These are phyloP conservation scores for Acipenser transmontanus DNA, from an alignment of 2,797 vertebrate genomes.

Conservation along the genomic window DNA sequence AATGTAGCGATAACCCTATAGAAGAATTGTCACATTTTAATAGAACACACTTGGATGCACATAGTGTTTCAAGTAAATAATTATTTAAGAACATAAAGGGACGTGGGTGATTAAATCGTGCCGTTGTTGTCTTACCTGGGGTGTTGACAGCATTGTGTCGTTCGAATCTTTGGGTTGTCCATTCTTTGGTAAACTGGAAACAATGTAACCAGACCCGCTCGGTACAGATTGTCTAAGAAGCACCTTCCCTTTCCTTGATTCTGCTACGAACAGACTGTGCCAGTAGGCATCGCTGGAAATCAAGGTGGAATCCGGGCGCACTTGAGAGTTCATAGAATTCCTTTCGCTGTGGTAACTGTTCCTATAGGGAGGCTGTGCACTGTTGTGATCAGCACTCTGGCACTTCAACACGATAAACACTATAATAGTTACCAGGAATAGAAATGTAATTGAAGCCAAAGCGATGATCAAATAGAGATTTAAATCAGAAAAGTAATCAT, in stretches of 20 bases:
- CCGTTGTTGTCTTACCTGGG: conserved; percentile 38
- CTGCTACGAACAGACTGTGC: conserved; percentile 43
- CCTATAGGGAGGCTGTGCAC: conserved; percentile 37
- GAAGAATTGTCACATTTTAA: no score
- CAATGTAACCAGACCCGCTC: conserved; percentile 48
- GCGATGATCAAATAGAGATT: conserved; percentile 51
- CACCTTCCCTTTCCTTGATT: conserved; percentile 43
- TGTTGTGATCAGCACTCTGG: conserved; percentile 41
- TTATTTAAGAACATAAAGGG: no score
- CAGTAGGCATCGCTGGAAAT: conserved; percentile 49
- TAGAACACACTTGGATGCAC: no score
- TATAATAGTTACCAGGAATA: conserved; percentile 49
- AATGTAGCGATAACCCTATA: no score
- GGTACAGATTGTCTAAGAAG: conserved; percentile 44
- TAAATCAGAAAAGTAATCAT: conserved; percentile 48
- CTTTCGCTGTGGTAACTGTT: conserved; percentile 47
- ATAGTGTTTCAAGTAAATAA: no score
- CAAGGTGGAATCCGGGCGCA: conserved; percentile 38
- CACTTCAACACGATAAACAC: conserved; percentile 46
- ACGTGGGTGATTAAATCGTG: no score
- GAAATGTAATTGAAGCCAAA: conserved; percentile 49
- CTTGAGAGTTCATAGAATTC: conserved; percentile 33
- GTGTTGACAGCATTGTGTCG: conserved; percentile 40
- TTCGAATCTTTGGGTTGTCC: conserved; percentile 48
- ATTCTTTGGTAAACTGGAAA: conserved; percentile 49